These are phyloP conservation scores for Clusia tigrina DNA, from an alignment of 2,888 invertebrate genomes.

Conservation along the genomic window DNA sequence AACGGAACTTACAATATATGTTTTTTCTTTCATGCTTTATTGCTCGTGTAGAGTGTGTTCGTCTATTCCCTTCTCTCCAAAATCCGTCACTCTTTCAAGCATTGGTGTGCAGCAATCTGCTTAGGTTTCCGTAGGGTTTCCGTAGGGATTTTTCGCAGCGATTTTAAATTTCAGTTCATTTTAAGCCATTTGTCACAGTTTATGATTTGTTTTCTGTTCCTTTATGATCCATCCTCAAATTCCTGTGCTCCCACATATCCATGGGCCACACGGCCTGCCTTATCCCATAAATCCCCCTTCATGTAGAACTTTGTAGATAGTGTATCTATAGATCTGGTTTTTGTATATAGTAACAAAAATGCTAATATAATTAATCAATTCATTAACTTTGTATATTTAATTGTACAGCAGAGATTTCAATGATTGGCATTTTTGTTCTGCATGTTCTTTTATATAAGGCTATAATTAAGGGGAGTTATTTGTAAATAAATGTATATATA, in stretches of 20 bases:
- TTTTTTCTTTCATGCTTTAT: slow-evolving; percentile 20
- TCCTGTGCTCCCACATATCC: slow-evolving; percentile 59
- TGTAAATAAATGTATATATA: slow-evolving; percentile 13
- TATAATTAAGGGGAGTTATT: slow-evolving; percentile 18
- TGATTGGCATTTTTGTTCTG: slow-evolving; percentile 54
- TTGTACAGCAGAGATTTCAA: too few species aligned
- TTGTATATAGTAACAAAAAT: slow-evolving; percentile 50
- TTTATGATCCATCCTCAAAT: slow-evolving; percentile 35
- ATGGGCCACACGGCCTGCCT: slow-evolving; percentile 71
- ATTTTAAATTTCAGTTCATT: slow-evolving; percentile 2
- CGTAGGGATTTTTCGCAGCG: neutral
- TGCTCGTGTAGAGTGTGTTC: neutral
- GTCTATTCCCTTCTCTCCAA: too few species aligned
- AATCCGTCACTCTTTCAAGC: neutral
- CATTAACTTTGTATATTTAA: neutral
- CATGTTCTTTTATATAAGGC: slow-evolving; percentile 20
- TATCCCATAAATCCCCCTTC: slow-evolving; percentile 67
- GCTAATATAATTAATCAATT: slow-evolving; percentile 41
- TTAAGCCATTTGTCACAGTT: slow-evolving; percentile 9
- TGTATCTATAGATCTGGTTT: slow-evolving; percentile 44
- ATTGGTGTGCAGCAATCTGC: neutral
- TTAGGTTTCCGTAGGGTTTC: neutral
- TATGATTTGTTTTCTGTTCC: slow-evolving; percentile 24
- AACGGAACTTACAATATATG: neutral
- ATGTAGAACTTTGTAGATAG: slow-evolving; percentile 64